Conservation (phyloP, 2,113 vertebrate genomes). For the Bos indicus region DNA sequence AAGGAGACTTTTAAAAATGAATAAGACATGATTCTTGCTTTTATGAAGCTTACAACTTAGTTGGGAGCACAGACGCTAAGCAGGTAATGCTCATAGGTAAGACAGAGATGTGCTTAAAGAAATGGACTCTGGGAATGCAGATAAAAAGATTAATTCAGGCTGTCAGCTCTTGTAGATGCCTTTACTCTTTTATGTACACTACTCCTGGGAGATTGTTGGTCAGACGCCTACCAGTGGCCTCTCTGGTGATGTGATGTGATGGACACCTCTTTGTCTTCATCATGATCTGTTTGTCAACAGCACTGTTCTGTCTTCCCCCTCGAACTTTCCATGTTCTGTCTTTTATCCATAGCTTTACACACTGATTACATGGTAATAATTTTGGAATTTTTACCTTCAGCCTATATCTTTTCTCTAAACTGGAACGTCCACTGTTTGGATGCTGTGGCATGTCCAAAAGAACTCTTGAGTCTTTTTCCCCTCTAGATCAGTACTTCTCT, state of each 20-base stretch:
- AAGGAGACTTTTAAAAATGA: neutral
- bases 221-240: neutral
- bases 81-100: neutral
- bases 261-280: neutral
- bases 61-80: neutral
- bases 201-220: neutral
- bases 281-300: neutral
- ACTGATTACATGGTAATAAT: neutral
- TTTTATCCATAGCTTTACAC: neutral
- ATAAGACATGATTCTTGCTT: neutral
- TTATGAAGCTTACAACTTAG: neutral
- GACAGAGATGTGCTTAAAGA: neutral
- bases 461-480: neutral
- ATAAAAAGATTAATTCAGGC: neutral
- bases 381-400: neutral
- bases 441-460: neutral
- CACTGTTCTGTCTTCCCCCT: neutral
- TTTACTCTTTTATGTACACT: neutral
- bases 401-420: neutral
- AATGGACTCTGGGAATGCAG: neutral
- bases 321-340: neutral
- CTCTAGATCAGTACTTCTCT: neutral
- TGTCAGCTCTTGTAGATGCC: neutral
- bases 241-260: neutral
- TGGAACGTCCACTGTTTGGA: neutral